Conservation (phyloP, 2,797 vertebrate genomes). For the Carcharodon carcharias region DNA sequence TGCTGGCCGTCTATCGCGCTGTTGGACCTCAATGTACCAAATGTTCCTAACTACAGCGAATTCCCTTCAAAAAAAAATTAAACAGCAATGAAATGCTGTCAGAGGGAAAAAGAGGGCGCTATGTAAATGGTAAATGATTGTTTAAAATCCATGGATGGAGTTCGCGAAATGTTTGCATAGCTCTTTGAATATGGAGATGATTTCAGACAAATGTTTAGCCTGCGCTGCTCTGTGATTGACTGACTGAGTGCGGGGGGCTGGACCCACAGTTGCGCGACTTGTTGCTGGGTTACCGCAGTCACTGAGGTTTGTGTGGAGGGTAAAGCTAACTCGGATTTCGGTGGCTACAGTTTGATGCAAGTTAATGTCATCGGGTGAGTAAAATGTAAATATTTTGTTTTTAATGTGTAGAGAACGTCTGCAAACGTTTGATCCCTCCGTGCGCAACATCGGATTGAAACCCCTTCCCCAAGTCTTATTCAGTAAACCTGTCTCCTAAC, state of each 20-base stretch:
- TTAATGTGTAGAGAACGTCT: neutral
- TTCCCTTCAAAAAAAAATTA: neutral
- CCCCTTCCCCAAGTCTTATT: neutral
- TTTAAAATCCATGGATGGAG: neutral
- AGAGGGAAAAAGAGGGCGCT: neutral
- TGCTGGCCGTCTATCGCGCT: no score
- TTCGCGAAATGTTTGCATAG: neutral
- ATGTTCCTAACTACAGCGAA: neutral
- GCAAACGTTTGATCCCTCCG: neutral
- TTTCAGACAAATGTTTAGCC: neutral
- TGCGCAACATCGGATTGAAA: neutral
- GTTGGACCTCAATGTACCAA: neutral
- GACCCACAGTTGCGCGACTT: neutral
- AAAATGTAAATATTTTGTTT: neutral
- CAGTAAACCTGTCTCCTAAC: neutral
- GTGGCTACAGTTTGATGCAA: neutral
- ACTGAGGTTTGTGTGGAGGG: neutral
- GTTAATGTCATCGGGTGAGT: neutral
- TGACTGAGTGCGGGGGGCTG: neutral
- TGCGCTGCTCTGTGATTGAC: neutral
- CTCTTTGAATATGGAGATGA: neutral
- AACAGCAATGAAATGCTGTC: neutral
- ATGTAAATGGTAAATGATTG: neutral
- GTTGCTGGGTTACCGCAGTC: neutral
- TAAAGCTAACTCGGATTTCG: neutral